Evolutionary conservation across 2,797 vertebrate genomes (phyloP), one percentile per base, ranked within the genome.

Genomic region (Phaenicophaeus curvirostris): DNA sequence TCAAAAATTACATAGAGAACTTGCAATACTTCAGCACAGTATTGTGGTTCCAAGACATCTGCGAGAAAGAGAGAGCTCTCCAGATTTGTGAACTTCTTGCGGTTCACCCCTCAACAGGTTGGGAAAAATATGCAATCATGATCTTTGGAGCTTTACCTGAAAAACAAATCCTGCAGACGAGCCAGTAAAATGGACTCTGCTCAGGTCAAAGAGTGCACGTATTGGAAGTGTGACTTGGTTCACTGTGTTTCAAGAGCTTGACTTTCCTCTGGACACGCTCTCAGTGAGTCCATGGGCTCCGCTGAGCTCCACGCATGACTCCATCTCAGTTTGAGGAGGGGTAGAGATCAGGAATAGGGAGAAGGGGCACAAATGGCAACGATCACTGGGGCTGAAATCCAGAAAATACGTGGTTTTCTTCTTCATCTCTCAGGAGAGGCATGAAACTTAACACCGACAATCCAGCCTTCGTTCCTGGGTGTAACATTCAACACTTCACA

Each of bases 241-340:
- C 14, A 2, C 23, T n/a, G 20, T 30, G 15, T 44, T 69, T 72
- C 66, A 17, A 31, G 25, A 68, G 17, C 23, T 37, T 48, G 31
- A 14, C 17, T 27, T 3, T n/a, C 28, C 31, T n/a, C 44, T 67
- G 51, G 20, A 48, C 16, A 5, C 4, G 14, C 2, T 78, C 41
- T 59, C 5, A 13, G 6, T 10, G 53, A 0, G 0, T 51, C 69
- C 42, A 15, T 15, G 27, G 71, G 16, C 48, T 85, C 44, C 71
- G 25, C 31, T 35, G 71, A 33, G 39, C 50, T 88, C 55, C 6
- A 24, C 59, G 13, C 50, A 44, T 24, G 19, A 42, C 27, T 88
- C 24, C 37, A 16, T 39, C 13, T 19, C 12, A 0, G 1, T 59
- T 13, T 66, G 46, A 15, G 30, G 19, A 80, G 25, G 4, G 6